Base-by-base conservation (phyloP, 2,113 vertebrate genomes). In the Protobothrops mucrosquamatus region DNA sequence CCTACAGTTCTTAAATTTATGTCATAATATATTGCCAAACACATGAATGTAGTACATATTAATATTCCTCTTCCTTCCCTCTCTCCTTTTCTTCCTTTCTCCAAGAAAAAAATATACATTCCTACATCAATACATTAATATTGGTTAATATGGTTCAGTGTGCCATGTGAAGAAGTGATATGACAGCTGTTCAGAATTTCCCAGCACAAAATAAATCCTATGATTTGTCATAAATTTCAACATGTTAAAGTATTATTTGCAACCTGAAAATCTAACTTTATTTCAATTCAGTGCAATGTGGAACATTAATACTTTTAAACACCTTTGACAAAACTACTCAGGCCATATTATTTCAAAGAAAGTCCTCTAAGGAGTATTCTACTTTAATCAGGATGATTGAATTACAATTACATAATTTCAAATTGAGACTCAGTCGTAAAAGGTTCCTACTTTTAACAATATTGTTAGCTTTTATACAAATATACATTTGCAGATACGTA, bases 401-500 rank as follows among this genome's bases (percentile, higher is more conserved):
- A 87, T 89, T n/a, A 11, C 88, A 93, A 94, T 93, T 55, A 48
- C 14, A 88, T 39, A 10, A 69, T 92, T 90, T 55, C 48, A 87
- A 74, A 64, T 57, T 23, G 29, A 74, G 18, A 9, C 22, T 57
- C 39, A 85, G 43, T 89, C 9, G 24, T 26, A 55, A 92, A 92
- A 93, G 81, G 48, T 29, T 90, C 57, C 89, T n/a, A 4, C 0
- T 93, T 54, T 88, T 56, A 85, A 69, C 54, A 87, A 88, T 15
- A 93, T 10, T 54, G 90, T 39, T 46, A 89, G 59, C 85, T 86
- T 51, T 87, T 52, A 92, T 20, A n/a, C 48, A 23, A 88, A 69
- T 90, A 55, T 56, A 86, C 46, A 22, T 74, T 94, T 94, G 15
- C 74, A 96, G 81, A 29, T 94, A 94, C n/a, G 23, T 87, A 93